Evolutionary conservation across 92 coral and sea anemone genomes (phyloP), one percentile per base, ranked within the genome.

Genomic region (Bergia puertoricense): DNA sequence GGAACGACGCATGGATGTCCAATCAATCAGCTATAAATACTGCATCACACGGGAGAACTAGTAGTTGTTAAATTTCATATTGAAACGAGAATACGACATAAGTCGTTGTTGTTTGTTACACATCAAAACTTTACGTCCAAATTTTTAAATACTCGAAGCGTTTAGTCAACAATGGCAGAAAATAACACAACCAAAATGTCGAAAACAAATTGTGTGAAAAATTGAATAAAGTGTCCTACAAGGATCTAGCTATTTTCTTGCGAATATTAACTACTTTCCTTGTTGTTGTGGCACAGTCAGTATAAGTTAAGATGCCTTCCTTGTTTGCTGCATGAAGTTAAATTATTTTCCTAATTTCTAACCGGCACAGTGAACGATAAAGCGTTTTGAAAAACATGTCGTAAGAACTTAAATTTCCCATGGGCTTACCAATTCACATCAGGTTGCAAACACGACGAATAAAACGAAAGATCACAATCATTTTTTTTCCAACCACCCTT

Each of bases 401-500:
- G 59, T 18, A 62, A 23, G 20, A 62, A 62, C 69, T 62, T 62
- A 62, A 18, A 3, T 62, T 62, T 22, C 69, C 5, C n/a, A 62
- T 62, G 30, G 69, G 30, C 69, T 62, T 62, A 0, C 69, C 69
- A 0, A 18, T 62, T 62, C 69, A 62, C 69, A 15, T 62, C 8
- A 0, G 59, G 59, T 13, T 54, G 14, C 59, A 54, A 13, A n/a
- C 51, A 20, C 22, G 10, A 36, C 3, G 30, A 42, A 42, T 45
- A 5, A 6, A 36, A 6, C 80, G 8, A 45, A 45, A 76, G 30
- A 76, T 76, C 48, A 54, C 80, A 76, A 76, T 40, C 80, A 41
- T 76, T 1, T 76, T 44, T 50, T 30, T 36, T 69, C 30, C 65
- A 56, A 40, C 45, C 85, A 81, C 85, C 72, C 72, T 73, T 81